phyloP scores from a whole-genome alignment of 64 coral and sea anemone species.

The Cladopsammia gracilis region DNA sequence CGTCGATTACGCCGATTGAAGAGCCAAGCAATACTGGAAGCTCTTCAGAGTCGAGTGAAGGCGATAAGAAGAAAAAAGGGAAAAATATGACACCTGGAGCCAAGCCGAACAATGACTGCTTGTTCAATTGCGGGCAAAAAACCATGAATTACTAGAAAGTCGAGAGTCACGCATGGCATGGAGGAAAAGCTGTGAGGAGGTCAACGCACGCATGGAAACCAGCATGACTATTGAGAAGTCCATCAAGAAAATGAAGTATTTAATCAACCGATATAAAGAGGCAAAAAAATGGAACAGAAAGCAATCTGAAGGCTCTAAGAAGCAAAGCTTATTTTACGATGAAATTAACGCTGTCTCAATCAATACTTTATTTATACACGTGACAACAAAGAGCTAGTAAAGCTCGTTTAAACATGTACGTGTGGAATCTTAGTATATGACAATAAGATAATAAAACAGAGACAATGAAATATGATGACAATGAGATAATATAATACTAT shows the following conservation, averaged over 20 bases:
- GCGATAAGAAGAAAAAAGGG: neutral
- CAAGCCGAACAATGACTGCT: too few species aligned
- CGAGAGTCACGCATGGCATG: neutral
- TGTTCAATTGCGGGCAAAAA: neutral
- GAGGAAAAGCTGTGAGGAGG: neutral
- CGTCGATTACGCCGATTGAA: neutral
- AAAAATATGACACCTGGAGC: too few species aligned
- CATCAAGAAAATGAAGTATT: conserved; percentile 45
- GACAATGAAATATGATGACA: too few species aligned
- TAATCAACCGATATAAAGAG: conserved; percentile 30
- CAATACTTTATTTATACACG: too few species aligned
- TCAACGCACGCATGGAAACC: neutral
- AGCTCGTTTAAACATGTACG: neutral
- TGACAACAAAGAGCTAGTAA: too few species aligned
- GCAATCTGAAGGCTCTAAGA: conserved; percentile 29
- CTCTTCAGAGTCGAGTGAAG: neutral
- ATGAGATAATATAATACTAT: too few species aligned
- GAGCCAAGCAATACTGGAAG: neutral
- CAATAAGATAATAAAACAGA: too few species aligned
- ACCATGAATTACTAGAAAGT: neutral
- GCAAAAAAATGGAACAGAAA: conserved; percentile 66
- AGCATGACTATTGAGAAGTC: conserved; percentile 20
- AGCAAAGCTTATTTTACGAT: conserved; percentile 24
- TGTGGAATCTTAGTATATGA: neutral
- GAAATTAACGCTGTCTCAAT: conserved; percentile 39